Base-by-base conservation (phyloP, 2,797 vertebrate genomes). In the Molossus molossus region DNA sequence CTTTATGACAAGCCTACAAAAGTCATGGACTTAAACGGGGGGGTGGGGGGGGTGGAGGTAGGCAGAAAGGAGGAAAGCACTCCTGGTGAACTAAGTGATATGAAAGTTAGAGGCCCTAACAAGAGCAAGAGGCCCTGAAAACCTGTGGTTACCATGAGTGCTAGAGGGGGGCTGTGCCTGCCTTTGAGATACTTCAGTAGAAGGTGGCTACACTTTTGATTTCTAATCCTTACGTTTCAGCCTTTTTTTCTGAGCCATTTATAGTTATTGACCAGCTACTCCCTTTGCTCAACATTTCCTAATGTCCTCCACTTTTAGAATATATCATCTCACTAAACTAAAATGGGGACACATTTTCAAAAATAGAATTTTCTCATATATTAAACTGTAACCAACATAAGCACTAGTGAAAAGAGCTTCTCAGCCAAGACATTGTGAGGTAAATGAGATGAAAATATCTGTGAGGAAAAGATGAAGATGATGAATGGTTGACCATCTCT, bases 121-220 rank as follows among this genome's bases (percentile, higher is more conserved):
- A 83, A 89, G 72, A 89, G 72, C 67, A 72, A 79, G 20, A 75
- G n/a, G 11, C 55, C 45, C 69, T 48, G 69, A 73, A 92, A 81
- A 27, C 33, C 23, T n/a, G 1, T 40, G 3, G n/a, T 60, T 33
- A 45, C 17, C 27, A 33, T 60, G 6, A 53, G 27, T 60, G 21
- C 50, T 79, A 70, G 55, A 25, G 13, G 33, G 79, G 76, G 13
- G 3, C 69, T 33, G 37, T 70, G 50, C 45, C 7, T 57, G 37
- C 20, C 69, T 82, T 60, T 72, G 33, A 85, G 23, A 33, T 48
- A n/a, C 37, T 81, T 94, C 4, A 4, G 23, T 85, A 29, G 69
- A 73, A 70, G 18, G 2, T 45, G 53, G 65, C 3, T 45, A 23
- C 3, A 12, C 14, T 90, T 87, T 79, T 23, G 9, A 81, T 90